Base-by-base conservation (phyloP, 2,797 vertebrate species). In the Protonibea diacanthus region DNA sequence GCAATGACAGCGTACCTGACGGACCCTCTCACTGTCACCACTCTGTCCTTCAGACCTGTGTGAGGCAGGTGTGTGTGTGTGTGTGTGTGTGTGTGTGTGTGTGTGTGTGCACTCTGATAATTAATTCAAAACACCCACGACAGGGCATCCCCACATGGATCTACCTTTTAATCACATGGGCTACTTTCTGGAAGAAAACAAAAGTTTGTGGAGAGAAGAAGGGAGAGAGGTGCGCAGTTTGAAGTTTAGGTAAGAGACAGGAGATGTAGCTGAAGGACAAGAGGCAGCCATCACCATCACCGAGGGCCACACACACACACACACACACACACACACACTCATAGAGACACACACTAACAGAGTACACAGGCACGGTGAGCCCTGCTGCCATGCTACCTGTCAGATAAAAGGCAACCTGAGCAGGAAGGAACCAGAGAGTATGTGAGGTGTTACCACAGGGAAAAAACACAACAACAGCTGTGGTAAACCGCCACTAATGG, bases 351-450 rank as follows among this genome's bases (percentile, higher is more conserved):
- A 65, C 74, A 55, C 78, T 66, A 58, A 58, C 52, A 25, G 15
- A 47, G 18, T 23, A 71, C 59, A 72, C 61, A 75, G 38, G 25
- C 47, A 69, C 20, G 21, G 73, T 12, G 63, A 25, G 75, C 55
- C 82, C 71, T 74, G 74, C 82, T 87, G 82, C 79, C 83, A 82
- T 74, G 77, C 73, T 86, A 85, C 86, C 87, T 93, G 92, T 92
- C 93, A 94, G 93, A 94, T 93, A 87, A 94, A 94, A 94, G 92
- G 80, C 69, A 81, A 81, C 82, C 83, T 85, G 84, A 86, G 78
- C 87, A 91, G 86, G 92, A 93, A 93, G 88, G 81, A 89, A 77
- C 88, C 75, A 74, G 75, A 85, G 86, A 87, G 71, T 65, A 74
- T 76, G 76, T 74, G 67, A 89, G 85, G 86, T 85, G 88, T 87